Conservation (phyloP, 2,113 vertebrate species). For the Pseudois nayaur region DNA sequence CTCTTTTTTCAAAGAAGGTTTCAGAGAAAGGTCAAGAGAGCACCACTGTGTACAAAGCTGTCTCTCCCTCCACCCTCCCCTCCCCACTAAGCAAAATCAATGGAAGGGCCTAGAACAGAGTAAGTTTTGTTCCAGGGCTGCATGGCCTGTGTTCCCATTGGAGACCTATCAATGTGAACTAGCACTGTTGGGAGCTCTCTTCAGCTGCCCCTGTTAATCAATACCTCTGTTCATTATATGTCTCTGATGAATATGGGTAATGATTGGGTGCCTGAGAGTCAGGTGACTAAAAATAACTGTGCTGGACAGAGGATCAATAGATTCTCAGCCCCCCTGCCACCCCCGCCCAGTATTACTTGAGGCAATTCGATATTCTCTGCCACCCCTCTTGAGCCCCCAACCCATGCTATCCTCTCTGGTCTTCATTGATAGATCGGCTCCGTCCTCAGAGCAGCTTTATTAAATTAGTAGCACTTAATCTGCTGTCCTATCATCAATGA, state of each 20-base stretch:
- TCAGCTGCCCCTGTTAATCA: conserved; percentile 86
- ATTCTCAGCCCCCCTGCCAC: neutral
- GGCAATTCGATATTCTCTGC: conserved; percentile 58
- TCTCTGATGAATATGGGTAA: conserved; percentile 81
- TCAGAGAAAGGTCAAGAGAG: conserved; percentile 83
- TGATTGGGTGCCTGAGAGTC: conserved; percentile 82
- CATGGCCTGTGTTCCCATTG: conserved; percentile 75
- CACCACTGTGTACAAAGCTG: conserved; percentile 67
- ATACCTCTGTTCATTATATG: conserved; percentile 88
- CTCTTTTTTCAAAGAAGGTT: conserved; percentile 67
- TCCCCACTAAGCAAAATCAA: conserved; percentile 82
- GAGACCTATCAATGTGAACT: conserved; percentile 82
- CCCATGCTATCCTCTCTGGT: neutral
- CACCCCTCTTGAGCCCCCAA: conserved; percentile 15
- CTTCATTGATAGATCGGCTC: conserved; percentile 60
- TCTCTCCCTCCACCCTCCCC: conserved; percentile 36
- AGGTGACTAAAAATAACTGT: conserved; percentile 88
- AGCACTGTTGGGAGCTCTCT: conserved; percentile 86
- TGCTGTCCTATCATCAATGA: conserved; percentile 71
- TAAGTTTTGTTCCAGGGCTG: conserved; percentile 83
- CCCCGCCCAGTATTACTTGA: conserved; percentile 56
- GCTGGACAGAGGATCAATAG: conserved; percentile 82
- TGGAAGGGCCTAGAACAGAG: conserved; percentile 82
- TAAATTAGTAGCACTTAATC: conserved; percentile 81
- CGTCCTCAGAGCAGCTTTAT: conserved; percentile 71